These are phyloP conservation scores for Schizotus pectinicornis DNA, from an alignment of 2,888 invertebrate genomes.

Conservation along the genomic window DNA sequence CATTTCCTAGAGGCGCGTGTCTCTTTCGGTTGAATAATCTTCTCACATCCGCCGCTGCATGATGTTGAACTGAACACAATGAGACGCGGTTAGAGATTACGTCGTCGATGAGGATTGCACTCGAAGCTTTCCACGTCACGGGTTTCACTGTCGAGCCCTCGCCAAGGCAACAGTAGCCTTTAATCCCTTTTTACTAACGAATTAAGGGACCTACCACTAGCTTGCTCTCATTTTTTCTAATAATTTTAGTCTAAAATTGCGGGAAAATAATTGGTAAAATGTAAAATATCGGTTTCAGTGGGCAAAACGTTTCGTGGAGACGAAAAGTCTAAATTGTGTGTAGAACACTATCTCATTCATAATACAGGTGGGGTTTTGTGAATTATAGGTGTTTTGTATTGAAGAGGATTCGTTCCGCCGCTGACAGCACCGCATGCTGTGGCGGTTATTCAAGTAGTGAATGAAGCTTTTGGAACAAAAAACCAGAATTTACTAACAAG, in stretches of 20 bases:
- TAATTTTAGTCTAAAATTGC: too few relatives aligned
- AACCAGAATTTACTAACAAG: too few relatives aligned
- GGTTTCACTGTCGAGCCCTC: not conserved
- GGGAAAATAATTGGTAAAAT: not conserved
- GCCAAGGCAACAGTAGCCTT: not conserved
- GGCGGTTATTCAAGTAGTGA: too few relatives aligned
- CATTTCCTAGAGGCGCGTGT: slow-evolving; percentile 36
- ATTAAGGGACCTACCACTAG: not conserved
- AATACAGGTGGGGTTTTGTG: slow-evolving; percentile 5
- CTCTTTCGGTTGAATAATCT: slow-evolving; percentile 27
- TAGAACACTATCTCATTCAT: slow-evolving; percentile 1
- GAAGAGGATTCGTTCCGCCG: slow-evolving; percentile 16
- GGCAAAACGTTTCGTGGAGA: not conserved
- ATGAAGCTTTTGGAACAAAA: too few relatives aligned
- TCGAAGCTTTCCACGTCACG: not conserved
- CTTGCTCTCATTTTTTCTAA: not conserved
- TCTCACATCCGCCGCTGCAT: slow-evolving; percentile 8
- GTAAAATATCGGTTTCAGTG: not conserved
- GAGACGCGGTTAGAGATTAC: not conserved
- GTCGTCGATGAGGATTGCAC: not conserved
- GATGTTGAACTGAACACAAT: not conserved
- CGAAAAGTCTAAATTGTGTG: not conserved
- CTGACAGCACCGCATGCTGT: too few relatives aligned
- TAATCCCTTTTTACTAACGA: not conserved
- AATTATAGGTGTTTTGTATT: slow-evolving; percentile 15